Percentiles rank a stretch among this genome's conserved stretches.
Conservation (phyloP, 2,113 vertebrate species). For the Eidolon helvum region DNA sequence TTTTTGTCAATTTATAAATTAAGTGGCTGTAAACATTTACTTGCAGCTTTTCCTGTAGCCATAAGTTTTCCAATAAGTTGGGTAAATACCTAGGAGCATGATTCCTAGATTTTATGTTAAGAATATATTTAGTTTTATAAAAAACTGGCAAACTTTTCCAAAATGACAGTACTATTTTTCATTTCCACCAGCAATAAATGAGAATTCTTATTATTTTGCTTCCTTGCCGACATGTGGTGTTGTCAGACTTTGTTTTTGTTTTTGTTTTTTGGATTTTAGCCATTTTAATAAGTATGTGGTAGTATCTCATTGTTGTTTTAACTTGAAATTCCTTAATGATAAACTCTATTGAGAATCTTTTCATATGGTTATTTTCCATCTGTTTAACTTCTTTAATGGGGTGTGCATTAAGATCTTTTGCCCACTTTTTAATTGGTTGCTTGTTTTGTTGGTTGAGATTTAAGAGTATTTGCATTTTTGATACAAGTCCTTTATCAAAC, state of each 20-base stretch:
- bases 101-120: not conserved
- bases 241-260: not conserved
- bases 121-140: not conserved
- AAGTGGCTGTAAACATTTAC: not conserved
- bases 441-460: not conserved
- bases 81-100: not conserved
- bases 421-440: not conserved
- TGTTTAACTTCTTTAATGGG: not conserved
- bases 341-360: not conserved
- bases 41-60: not conserved
- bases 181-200: not conserved
- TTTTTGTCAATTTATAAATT: not conserved
- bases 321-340: not conserved
- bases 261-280: not conserved
- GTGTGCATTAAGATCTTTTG: not conserved
- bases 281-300: not conserved
- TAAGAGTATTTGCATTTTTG: not conserved
- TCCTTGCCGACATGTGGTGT: not conserved
- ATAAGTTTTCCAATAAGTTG: not conserved
- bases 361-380: not conserved
- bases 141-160: not conserved
- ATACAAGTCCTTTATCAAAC: not conserved
- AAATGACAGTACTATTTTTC: not conserved
- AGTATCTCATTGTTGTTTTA: not conserved
- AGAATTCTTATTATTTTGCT: not conserved